phyloP scores from a whole-genome alignment of 2,113 vertebrate species.

The Pteropus alecto region DNA sequence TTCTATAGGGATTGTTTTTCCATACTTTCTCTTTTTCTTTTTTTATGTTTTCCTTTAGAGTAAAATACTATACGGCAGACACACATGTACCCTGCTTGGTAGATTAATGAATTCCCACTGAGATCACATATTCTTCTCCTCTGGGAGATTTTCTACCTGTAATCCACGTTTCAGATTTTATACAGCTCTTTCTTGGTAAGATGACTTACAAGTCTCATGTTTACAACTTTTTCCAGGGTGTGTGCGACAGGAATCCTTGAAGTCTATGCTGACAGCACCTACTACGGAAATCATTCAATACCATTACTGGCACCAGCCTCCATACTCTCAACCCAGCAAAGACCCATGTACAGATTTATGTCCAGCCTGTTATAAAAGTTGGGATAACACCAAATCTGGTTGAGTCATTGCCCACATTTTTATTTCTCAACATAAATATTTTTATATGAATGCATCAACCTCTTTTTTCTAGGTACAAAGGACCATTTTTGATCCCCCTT shows the following conservation, averaged over 20 bases:
- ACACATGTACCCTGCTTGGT: slow-evolving; percentile 53
- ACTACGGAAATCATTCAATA: background rate
- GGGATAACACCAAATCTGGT: slow-evolving; percentile 5
- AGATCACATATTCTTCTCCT: slow-evolving; percentile 63
- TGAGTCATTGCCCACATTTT: slow-evolving; percentile 40
- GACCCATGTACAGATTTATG: background rate
- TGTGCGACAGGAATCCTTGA: background rate
- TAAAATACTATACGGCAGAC: slow-evolving; percentile 80
- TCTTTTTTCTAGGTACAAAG: slow-evolving; percentile 55
- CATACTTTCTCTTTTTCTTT: slow-evolving; percentile 58
- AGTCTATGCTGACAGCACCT: background rate
- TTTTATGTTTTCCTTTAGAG: slow-evolving; percentile 74
- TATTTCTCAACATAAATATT: slow-evolving; percentile 63
- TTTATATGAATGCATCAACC: slow-evolving; percentile 57
- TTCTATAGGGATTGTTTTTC: background rate
- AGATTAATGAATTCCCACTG: slow-evolving; percentile 76
- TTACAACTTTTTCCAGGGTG: slow-evolving; percentile 17
- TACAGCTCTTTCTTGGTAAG: slow-evolving; percentile 48
- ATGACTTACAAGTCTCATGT: slow-evolving; percentile 49
- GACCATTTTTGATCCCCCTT: slow-evolving; percentile 46
- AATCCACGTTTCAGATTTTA: slow-evolving; percentile 58
- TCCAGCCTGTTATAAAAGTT: background rate
- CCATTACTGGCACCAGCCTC: rapidly evolving
- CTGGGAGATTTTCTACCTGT: slow-evolving; percentile 64
- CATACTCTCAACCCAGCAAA: background rate